phyloP scores from a whole-genome alignment of 2,797 vertebrate genomes.

The Pseudocheirus occidentalis region DNA sequence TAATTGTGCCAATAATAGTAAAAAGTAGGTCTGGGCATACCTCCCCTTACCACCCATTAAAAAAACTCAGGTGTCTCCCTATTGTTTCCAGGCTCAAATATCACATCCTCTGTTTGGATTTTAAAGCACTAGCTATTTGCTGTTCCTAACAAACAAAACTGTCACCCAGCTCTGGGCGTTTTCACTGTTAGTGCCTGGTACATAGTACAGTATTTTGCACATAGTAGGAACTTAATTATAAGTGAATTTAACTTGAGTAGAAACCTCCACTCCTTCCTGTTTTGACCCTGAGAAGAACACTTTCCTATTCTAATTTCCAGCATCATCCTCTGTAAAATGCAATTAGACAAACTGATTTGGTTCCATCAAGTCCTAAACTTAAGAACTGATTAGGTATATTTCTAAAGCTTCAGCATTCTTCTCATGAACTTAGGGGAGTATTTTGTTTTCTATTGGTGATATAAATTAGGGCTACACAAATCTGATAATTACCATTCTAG shows the following conservation, averaged over 20 bases:
- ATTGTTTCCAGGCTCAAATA: neutral
- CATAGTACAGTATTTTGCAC: neutral
- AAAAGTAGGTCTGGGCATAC: neutral
- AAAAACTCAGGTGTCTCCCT: neutral
- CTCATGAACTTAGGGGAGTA: neutral
- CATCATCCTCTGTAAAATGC: neutral
- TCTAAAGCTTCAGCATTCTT: neutral
- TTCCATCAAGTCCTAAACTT: neutral
- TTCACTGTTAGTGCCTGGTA: neutral
- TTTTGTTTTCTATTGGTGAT: neutral
- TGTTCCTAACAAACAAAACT: neutral
- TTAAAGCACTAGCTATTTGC: neutral
- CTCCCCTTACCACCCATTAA: neutral
- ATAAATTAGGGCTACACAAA: neutral
- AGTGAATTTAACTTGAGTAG: neutral
- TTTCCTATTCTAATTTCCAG: neutral
- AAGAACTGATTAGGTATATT: neutral
- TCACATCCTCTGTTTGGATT: neutral
- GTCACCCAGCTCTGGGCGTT: neutral
- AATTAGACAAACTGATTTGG: neutral
- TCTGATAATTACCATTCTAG: neutral
- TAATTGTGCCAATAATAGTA: neutral
- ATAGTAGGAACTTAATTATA: neutral
- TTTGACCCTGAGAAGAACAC: neutral
- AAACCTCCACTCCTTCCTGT: neutral